Evolutionary conservation across 2,888 invertebrate species (phyloP).

Genomic region (Megastigmus dorsalis): DNA sequence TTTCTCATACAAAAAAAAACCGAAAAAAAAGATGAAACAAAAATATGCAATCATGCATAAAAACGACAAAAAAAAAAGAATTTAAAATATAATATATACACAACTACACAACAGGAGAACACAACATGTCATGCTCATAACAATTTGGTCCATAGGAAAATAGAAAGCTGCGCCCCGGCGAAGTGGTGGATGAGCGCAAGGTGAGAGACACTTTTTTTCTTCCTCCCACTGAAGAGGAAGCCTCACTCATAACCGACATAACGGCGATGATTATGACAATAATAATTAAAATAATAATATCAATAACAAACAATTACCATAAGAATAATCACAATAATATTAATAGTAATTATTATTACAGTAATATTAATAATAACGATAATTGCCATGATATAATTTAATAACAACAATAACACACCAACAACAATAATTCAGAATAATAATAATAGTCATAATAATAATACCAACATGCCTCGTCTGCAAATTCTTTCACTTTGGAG

Average conservation of each 20-base stretch:
- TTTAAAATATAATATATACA: constrained; percentile 21
- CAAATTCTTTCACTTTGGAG: constrained; percentile 65
- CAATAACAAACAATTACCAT: constrained; percentile 49
- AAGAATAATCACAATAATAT: constrained; percentile 44
- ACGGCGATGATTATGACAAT: constrained; percentile 47
- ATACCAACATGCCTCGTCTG: constrained; percentile 63
- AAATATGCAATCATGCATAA: no score
- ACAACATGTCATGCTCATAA: constrained; percentile 65
- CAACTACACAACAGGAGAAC: no score
- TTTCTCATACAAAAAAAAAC: background rate
- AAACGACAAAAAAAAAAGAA: constrained; percentile 15
- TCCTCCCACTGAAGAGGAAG: constrained; percentile 49
- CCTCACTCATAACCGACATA: constrained; percentile 49
- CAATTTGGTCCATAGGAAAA: constrained; percentile 81
- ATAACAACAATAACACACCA: constrained; percentile 48
- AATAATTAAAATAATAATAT: constrained; percentile 40
- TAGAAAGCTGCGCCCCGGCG: constrained; percentile 95
- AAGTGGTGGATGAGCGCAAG: constrained; percentile 95
- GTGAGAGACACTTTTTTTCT: constrained; percentile 76
- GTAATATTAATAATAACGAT: constrained; percentile 46
- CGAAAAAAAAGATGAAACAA: background rate
- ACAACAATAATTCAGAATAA: constrained; percentile 50
- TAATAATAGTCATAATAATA: constrained; percentile 48
- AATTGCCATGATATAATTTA: constrained; percentile 48
- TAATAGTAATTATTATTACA: constrained; percentile 45